Evolutionary conservation across 2,113 vertebrate genomes (phyloP).

Genomic region (Melanerpes formicivorus): DNA sequence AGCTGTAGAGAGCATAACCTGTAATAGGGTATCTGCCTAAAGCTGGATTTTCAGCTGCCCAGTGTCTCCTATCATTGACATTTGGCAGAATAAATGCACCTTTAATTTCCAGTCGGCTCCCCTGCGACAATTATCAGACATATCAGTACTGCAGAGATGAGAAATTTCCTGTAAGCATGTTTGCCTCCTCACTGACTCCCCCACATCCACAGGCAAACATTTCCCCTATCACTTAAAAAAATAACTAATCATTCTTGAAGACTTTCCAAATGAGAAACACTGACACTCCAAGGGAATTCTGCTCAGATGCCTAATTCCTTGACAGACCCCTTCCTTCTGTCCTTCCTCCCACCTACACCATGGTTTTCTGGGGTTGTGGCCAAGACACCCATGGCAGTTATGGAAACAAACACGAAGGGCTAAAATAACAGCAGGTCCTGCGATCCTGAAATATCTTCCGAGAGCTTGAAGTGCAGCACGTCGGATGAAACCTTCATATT

Average conservation of each 20-base stretch:
- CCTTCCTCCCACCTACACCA: background rate
- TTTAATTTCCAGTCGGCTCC: background rate
- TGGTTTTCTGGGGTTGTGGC: background rate
- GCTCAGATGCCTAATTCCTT: background rate
- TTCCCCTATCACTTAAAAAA: background rate
- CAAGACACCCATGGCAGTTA: background rate
- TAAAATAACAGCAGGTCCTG: conserved; percentile 22
- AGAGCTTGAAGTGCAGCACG: background rate
- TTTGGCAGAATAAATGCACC: background rate
- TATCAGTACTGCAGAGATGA: background rate
- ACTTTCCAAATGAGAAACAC: background rate
- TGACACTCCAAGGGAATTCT: background rate
- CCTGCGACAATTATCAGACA: background rate
- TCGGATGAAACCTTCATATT: background rate
- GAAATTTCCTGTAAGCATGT: background rate
- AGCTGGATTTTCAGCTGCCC: background rate
- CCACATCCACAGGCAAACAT: background rate
- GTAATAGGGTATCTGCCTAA: background rate
- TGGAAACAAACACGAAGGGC: conserved; percentile 2
- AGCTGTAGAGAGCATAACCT: background rate
- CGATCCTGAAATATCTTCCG: conserved; percentile 19
- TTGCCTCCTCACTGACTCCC: background rate
- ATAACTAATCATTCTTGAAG: background rate
- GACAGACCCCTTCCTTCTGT: background rate
- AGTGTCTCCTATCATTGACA: background rate